These are phyloP conservation scores for Virgularia gustaviana DNA, from an alignment of 92 coral and sea anemone genomes.

Conservation along the genomic window DNA sequence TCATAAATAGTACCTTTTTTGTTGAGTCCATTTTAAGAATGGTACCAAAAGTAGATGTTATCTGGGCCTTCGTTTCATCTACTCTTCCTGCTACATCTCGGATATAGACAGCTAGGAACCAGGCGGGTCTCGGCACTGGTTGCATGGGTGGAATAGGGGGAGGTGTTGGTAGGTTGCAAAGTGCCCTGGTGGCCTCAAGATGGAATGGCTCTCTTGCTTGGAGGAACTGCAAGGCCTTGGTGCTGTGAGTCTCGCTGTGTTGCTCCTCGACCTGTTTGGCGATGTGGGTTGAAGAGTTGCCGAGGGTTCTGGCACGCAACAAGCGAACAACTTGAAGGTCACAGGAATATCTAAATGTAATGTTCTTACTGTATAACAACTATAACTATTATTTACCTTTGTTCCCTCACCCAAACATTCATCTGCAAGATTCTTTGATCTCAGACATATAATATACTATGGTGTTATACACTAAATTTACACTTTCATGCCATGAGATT, in stretches of 20 bases:
- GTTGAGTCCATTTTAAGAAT: slow-evolving; percentile 40
- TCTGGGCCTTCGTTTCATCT: slow-evolving; percentile 5
- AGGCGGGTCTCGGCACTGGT: slow-evolving; percentile 6
- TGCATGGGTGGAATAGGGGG: slow-evolving; percentile 6
- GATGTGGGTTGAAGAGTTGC: slow-evolving; percentile 5
- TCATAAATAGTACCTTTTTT: slow-evolving; percentile 29
- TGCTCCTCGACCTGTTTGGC: background rate
- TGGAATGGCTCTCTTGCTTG: slow-evolving; percentile 22
- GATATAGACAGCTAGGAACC: slow-evolving; percentile 19
- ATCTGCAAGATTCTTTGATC: too few relatives aligned
- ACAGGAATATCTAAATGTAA: slow-evolving; percentile 2
- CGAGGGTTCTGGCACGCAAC: background rate
- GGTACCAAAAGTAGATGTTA: background rate
- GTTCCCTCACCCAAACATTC: too few relatives aligned
- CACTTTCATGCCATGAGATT: too few relatives aligned
- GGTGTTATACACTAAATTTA: too few relatives aligned
- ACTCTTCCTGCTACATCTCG: slow-evolving; percentile 3
- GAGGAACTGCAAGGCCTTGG: background rate
- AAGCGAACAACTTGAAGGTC: background rate
- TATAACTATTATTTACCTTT: too few relatives aligned
- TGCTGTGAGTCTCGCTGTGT: background rate
- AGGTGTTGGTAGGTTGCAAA: background rate
- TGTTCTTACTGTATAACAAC: too few relatives aligned
- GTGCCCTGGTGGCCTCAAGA: background rate
- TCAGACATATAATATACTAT: too few relatives aligned